Evolutionary conservation across 1,140 invertebrate species (phyloP), one percentile per base, ranked within the genome.

Genomic region (Heliconius congener): DNA sequence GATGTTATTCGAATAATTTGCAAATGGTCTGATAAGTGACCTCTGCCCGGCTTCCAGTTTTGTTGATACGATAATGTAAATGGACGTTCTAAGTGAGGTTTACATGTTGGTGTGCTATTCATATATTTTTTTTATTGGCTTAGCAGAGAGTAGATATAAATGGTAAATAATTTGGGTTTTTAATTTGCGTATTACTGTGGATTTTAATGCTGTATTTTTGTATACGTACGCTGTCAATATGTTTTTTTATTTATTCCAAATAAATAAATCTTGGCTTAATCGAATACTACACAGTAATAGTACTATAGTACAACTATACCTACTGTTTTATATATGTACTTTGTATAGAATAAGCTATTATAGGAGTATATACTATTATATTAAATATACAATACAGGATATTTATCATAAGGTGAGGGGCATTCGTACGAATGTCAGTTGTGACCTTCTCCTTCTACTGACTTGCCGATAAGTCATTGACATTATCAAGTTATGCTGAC

Each of bases 11-110:
- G 39, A 73, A 60, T 73, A 82, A 77, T 81, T 81, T 78, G 46
- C 57, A 79, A 79, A 81, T 76, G 79, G 72, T 66, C 13, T n/a
- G 46, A 74, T 77, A 79, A 70, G 27, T 81, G 83, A 82, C 81
- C 83, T 84, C 74, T 84, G 79, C 46, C 73, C 73, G 78, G 76
- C 13, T 16, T 50, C 52, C 52, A 30, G 50, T 55, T 42, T 76
- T 81, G 78, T 77, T 57, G 80, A 73, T 76, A 81, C 74, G 71
- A 46, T 74, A 79, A 76, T 81, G 71, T 81, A 71, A 77, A 71
- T 76, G 79, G 78, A 73, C 50, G 71, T 70, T 5, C 80, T 80
- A 73, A 30, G 73, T 3, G 71, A 13, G 77, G 74, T 76, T 82
- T 83, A 85, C 77, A 85, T 79, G 70, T 37, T 1, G 39, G n/a